Evolutionary conservation across 2,113 vertebrate genomes (phyloP).

Genomic region (Notarius lentiginosus): DNA sequence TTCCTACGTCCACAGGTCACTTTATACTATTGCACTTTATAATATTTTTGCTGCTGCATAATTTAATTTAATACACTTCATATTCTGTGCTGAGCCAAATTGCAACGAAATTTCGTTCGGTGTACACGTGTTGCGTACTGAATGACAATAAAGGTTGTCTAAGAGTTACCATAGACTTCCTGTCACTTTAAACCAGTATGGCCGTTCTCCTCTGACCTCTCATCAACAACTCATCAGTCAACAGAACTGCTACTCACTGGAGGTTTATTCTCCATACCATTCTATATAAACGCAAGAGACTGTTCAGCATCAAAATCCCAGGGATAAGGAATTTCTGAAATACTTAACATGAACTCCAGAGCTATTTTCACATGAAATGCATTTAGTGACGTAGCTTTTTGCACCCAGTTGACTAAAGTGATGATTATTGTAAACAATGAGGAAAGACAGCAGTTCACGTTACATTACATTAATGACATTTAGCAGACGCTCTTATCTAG

Average conservation of each 20-base stretch:
- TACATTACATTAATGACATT: too few relatives aligned
- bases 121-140: too few relatives aligned
- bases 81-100: too few relatives aligned
- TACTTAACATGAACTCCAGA: background rate
- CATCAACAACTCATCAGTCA: background rate
- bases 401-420: background rate
- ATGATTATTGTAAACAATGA: background rate
- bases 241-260: too few relatives aligned
- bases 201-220: background rate
- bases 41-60: too few relatives aligned
- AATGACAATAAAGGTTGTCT: too few relatives aligned
- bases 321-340: background rate
- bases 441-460: background rate
- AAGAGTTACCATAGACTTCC: background rate
- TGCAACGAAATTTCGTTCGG: too few relatives aligned
- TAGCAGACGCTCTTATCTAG: too few relatives aligned
- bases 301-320: background rate
- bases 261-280: too few relatives aligned
- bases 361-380: background rate
- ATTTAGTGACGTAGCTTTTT: background rate
- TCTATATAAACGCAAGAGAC: background rate
- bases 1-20: too few relatives aligned
- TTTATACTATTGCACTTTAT: too few relatives aligned
- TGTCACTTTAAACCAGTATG: background rate
- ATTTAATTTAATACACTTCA: too few relatives aligned